Conservation (phyloP, 2,797 vertebrate species). For the Dermochelys coriacea region DNA sequence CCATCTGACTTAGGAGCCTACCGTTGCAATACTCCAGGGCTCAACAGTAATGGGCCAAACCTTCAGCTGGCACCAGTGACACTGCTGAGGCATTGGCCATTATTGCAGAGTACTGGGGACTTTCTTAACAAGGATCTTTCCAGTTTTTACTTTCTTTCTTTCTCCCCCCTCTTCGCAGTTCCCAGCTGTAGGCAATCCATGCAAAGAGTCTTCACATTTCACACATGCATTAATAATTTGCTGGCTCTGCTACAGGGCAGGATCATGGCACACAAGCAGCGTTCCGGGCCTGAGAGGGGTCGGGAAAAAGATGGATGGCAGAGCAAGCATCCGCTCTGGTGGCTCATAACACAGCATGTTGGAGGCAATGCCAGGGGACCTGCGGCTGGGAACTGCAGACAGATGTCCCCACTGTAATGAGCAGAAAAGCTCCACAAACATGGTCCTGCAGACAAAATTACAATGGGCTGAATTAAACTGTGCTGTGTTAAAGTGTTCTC, state of each 20-base stretch:
- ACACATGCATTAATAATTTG: neutral
- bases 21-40: neutral
- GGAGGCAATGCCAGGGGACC: neutral
- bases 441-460: neutral
- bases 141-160: accelerated
- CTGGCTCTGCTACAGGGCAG: accelerated
- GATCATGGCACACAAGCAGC: accelerated
- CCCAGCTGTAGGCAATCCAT: neutral
- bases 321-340: accelerated
- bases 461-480: neutral
- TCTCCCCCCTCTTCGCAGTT: accelerated
- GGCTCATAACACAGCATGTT: neutral
- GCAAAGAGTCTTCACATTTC: neutral
- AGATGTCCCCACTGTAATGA: accelerated
- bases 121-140: too few relatives aligned
- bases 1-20: accelerated
- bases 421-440: neutral
- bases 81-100: accelerated
- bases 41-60: neutral
- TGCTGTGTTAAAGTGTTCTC: neutral
- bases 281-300: neutral
- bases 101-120: accelerated
- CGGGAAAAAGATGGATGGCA: accelerated
- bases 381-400: accelerated
- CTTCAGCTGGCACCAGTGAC: neutral